Evolutionary conservation across 2,888 invertebrate species (phyloP).

Genomic region (Morpho achilles): DNA sequence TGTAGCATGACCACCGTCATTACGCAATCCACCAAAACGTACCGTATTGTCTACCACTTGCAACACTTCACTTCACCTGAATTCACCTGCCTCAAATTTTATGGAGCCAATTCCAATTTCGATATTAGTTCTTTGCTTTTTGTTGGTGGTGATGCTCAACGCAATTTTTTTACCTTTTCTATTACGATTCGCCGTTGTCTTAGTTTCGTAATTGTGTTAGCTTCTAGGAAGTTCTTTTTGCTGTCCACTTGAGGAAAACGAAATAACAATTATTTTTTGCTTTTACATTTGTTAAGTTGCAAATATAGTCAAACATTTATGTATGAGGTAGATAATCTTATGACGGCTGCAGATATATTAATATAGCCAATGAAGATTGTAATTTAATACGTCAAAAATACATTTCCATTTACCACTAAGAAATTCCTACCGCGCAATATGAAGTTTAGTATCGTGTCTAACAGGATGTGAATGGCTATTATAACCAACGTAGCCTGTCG

Average conservation of each 20-base stretch:
- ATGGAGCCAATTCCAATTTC: neutral
- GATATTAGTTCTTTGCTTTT: neutral
- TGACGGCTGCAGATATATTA: too few species aligned
- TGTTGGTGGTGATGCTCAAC: neutral
- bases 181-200: neutral
- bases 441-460: slow-evolving; percentile 22
- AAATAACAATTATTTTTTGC: neutral
- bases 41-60: slow-evolving; percentile 15
- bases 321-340: too few species aligned
- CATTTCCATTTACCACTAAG: neutral
- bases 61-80: slow-evolving; percentile 22
- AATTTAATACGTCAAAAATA: neutral
- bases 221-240: neutral
- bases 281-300: neutral
- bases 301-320: too few species aligned
- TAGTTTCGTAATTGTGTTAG: neutral
- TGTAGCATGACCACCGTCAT: slow-evolving; percentile 39
- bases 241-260: too few species aligned
- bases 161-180: slow-evolving; percentile 2
- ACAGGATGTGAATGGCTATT: slow-evolving; percentile 27
- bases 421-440: slow-evolving; percentile 21
- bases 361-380: too few species aligned
- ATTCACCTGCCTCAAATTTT: slow-evolving; percentile 16
- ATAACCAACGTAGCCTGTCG: neutral
- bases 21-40: slow-evolving; percentile 32